Evolutionary conservation across 2,888 invertebrate species (phyloP).

Genomic region (Panzeria rudis): DNA sequence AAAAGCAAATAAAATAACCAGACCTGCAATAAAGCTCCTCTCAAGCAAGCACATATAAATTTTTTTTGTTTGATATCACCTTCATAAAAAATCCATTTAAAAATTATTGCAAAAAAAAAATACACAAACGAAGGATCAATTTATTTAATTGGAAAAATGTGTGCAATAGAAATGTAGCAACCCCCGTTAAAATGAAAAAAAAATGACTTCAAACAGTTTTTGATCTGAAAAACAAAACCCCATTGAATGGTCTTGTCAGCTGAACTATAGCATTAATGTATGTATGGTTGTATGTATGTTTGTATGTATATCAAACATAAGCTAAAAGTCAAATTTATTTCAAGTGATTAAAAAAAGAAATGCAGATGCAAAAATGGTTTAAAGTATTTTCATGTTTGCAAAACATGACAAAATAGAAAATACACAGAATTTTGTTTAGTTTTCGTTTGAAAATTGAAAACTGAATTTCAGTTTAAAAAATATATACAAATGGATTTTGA

Average conservation of each 20-base stretch:
- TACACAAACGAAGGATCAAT: conserved; percentile 14
- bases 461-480: neutral
- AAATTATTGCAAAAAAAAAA: neutral
- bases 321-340: conserved; percentile 32
- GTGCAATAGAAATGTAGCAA: neutral
- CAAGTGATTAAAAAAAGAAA: conserved; percentile 14
- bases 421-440: neutral
- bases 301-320: no score
- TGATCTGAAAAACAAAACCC: neutral
- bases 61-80: neutral
- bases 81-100: conserved; percentile 14
- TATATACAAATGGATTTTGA: neutral
- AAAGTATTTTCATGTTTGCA: neutral
- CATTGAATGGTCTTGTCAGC: neutral
- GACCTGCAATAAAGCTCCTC: neutral
- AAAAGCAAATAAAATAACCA: neutral
- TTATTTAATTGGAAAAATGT: conserved; percentile 42
- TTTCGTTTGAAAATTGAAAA: neutral
- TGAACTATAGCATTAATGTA: neutral
- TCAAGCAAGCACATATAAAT: neutral
- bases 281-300: no score
- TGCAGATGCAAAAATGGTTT: neutral
- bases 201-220: neutral
- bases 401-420: neutral
- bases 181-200: neutral